Base-by-base conservation (phyloP, 2,113 vertebrate species). In the Melanerpes formicivorus region DNA sequence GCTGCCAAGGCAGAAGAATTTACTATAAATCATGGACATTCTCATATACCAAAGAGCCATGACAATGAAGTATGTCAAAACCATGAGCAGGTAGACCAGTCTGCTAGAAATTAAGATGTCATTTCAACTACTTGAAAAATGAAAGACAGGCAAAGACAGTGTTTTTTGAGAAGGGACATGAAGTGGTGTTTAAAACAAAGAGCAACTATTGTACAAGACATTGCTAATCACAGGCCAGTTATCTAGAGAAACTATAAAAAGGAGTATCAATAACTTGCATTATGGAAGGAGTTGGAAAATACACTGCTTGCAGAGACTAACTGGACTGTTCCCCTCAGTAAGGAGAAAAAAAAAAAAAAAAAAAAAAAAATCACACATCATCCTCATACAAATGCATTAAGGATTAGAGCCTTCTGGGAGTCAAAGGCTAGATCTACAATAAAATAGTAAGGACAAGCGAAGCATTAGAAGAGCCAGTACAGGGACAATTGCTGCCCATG, bases 331-430 rank as follows among this genome's bases (percentile, higher is more conserved):
- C 5, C 10, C 4, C 52, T 76, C 29, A 73, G 86, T 86, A 1
- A 34, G 11, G 75, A 63, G 30, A 56, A 63, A 63, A 52, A 58
- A 1, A 32, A 73, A 27, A 40, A 56, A 63, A 63, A 52, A 58
- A 1, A 32, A 73, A 27, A 40, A 29, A 55, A 73, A 88, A 74
- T 19, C 0, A 0, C 22, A 69, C 23, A 22, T 60, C 32, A 52
- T 14, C 37, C 9, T 83, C 42, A 58, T 2, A 1, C 18, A 69
- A 90, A 60, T 18, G 19, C 14, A 50, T 10, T 29, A 37, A 70
- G 40, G 34, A 66, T n/a, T 75, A 11, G 11, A 46, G 6, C 16
- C 22, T 65, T 90, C 65, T 27, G 26, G 10, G 42, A 32, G 44
- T 65, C 25, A 56, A 56, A 42, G 30, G 30, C 46, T 82, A 4